phyloP scores from a whole-genome alignment of 2,797 vertebrate species.

The Lepidocolaptes lacrymiger region DNA sequence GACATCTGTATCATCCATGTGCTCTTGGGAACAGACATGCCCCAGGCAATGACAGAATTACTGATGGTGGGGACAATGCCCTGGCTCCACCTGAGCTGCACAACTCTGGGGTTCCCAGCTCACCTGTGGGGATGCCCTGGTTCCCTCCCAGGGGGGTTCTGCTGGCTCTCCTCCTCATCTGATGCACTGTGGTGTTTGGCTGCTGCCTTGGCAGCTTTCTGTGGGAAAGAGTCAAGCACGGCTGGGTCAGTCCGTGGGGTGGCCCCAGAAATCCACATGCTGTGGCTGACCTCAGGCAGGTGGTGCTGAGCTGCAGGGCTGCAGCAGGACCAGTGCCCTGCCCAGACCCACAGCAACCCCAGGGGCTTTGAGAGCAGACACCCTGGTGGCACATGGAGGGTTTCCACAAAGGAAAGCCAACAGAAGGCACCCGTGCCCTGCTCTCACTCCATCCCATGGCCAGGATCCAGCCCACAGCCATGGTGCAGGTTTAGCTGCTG shows the following conservation, averaged over 20 bases:
- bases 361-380: background rate
- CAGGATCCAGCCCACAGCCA: background rate
- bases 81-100: background rate
- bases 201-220: slow-evolving; percentile 89
- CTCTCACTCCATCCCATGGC: fast-evolving
- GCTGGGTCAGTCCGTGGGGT: background rate
- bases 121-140: slow-evolving; percentile 87
- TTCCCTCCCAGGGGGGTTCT: slow-evolving; percentile 82
- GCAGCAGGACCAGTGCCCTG: background rate
- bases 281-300: fast-evolving
- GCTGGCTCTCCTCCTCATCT: slow-evolving; percentile 86
- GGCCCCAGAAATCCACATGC: background rate
- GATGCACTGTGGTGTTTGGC: slow-evolving; percentile 85
- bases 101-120: background rate
- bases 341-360: background rate
- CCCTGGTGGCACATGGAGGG: fast-evolving
- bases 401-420: background rate
- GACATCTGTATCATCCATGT: fast-evolving
- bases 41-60: background rate
- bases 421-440: background rate
- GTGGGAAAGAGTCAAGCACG: slow-evolving; percentile 49
- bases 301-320: background rate
- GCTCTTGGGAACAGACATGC: background rate
- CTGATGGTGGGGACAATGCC: background rate
- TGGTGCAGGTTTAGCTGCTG: background rate